These are phyloP conservation scores for Sarcophaga carnaria DNA, from an alignment of 2,888 invertebrate species.

Conservation along the genomic window DNA sequence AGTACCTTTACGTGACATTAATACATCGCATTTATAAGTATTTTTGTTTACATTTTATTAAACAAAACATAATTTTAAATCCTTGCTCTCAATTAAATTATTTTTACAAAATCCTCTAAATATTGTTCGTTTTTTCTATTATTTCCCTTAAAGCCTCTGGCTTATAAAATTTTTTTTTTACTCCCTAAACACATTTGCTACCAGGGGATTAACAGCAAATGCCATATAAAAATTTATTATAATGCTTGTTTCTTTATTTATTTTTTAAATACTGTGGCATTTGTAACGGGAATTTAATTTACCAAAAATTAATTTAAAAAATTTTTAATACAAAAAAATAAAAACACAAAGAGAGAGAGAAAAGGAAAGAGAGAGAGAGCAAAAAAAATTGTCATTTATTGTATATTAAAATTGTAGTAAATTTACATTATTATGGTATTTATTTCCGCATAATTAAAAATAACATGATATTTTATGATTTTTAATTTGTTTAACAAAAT, in stretches of 20 bases:
- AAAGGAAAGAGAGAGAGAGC: too few species aligned
- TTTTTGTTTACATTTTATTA: too few species aligned
- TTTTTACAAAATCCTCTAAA: too few species aligned
- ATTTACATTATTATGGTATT: constrained; percentile 58
- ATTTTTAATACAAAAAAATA: background rate
- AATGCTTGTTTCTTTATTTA: background rate
- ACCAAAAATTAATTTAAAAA: background rate
- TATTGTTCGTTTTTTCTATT: too few species aligned
- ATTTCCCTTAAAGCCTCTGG: too few species aligned
- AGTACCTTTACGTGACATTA: too few species aligned
- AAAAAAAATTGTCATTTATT: background rate
- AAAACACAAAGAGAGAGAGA: too few species aligned
- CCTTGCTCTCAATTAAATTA: too few species aligned
- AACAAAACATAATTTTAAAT: too few species aligned
- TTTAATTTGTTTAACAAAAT: constrained; percentile 65
- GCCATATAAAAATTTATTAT: background rate
- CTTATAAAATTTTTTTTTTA: too few species aligned
- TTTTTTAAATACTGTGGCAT: background rate
- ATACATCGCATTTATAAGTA: too few species aligned
- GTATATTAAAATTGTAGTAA: background rate
- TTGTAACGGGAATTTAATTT: background rate
- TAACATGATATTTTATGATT: constrained; percentile 62
- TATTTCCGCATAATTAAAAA: constrained; percentile 68
- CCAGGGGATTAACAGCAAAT: background rate
- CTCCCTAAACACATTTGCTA: too few species aligned